These are phyloP conservation scores for Caranx melampygus DNA, from an alignment of 2,113 vertebrate species.

Conservation along the genomic window DNA sequence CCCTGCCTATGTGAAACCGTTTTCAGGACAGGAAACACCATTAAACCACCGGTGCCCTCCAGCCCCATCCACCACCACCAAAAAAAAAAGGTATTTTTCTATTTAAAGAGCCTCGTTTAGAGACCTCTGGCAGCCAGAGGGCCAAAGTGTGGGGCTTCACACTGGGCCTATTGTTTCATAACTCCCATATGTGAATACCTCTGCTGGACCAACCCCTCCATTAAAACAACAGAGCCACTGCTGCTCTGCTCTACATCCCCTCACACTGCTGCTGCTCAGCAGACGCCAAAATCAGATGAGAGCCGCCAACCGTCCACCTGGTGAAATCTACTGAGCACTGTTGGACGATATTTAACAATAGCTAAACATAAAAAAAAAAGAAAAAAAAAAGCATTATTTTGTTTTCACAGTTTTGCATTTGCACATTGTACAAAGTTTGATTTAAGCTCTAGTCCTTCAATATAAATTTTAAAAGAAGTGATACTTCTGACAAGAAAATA, in stretches of 20 bases:
- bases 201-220: constrained; percentile 66
- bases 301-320: constrained; percentile 28
- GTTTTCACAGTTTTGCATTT: too few relatives aligned
- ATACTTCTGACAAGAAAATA: background rate
- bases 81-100: constrained; percentile 71
- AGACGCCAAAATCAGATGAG: constrained; percentile 54
- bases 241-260: constrained; percentile 74
- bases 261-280: constrained; percentile 56
- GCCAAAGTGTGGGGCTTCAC: constrained; percentile 78
- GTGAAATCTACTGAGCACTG: constrained; percentile 12
- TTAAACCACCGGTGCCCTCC: constrained; percentile 63
- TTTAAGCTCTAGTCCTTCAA: too few relatives aligned
- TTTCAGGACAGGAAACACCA: constrained; percentile 74
- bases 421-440: too few relatives aligned
- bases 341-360: constrained; percentile 3
- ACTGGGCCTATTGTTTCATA: constrained; percentile 84
- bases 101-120: constrained; percentile 79
- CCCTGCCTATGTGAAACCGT: constrained; percentile 32
- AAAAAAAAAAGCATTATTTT: background rate
- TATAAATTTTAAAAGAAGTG: background rate
- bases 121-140: constrained; percentile 74
- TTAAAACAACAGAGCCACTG: constrained; percentile 77
- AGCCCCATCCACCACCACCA: constrained; percentile 26
- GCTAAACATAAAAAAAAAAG: background rate
- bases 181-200: constrained; percentile 84